Conservation (phyloP, 2,113 vertebrate species). For the human region GRCh38 chr9:9887001-9887500, state of each 20-base stretch:
- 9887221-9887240: neutral
- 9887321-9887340: neutral
- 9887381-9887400: neutral
- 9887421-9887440: neutral
- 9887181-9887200: neutral
- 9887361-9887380: neutral
- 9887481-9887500: neutral
- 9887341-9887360: neutral
- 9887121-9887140: neutral
- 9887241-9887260: neutral
- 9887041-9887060: neutral
- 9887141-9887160: neutral
- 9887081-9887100: neutral
- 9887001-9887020: neutral
- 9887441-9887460: neutral
- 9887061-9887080: neutral
- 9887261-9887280: neutral
- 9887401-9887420: neutral
- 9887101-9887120: neutral
- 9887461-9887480: neutral
- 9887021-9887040: neutral
- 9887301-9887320: neutral
- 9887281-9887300: neutral
- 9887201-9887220: neutral
- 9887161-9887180: too few species aligned